Base-by-base conservation (phyloP, 2,888 invertebrate genomes). In the Atrina japonica region DNA sequence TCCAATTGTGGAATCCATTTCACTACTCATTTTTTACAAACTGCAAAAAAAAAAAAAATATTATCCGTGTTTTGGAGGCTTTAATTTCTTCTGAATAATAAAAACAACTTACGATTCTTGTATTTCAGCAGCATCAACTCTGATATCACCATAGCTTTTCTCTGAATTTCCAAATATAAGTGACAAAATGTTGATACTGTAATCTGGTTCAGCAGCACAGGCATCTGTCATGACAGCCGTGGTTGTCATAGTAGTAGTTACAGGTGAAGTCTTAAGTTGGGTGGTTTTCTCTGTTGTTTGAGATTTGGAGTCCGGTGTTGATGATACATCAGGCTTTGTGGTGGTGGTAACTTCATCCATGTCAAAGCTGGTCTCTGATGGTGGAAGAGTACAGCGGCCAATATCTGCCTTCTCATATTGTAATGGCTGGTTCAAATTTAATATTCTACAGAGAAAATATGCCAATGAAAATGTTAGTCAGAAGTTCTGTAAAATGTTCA, bases 141-240 rank as follows among this genome's bases (percentile, higher is more conserved):
- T 92, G 41, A 94, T 91, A 76, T 94, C 93, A 7, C 96, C 93
- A 77, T 94, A 93, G 85, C 96, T 96, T 88, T 94, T 93, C 0
- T 93, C 91, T 68, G 93, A 93, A 91, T 97, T 96, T 7, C 97
- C 97, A 88, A 97, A 96, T 91, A 96, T 96, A 55, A 95, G 94
- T 0, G 97, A 96, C 43, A 95, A 95, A 6, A 94, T 94, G 87
- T 96, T 95, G 58, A 75, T 68, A 27, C 65, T 77, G 29, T 75
- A 70, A 45, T 68, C 68, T 47, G 76, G 72, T 30, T 72, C 71
- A 7, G 49, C 43, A 14, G 83, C 82, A 76, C 86, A 86, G 1
- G 80, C 50, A 11, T 41, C n/a, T 14, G 76, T 71, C 16, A 65
- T 66, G 23, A 50, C 67, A 23, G 69, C 55, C 45, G 40, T 29